phyloP scores from a whole-genome alignment of 1,140 invertebrate genomes.

The Uloborus diversus region DNA sequence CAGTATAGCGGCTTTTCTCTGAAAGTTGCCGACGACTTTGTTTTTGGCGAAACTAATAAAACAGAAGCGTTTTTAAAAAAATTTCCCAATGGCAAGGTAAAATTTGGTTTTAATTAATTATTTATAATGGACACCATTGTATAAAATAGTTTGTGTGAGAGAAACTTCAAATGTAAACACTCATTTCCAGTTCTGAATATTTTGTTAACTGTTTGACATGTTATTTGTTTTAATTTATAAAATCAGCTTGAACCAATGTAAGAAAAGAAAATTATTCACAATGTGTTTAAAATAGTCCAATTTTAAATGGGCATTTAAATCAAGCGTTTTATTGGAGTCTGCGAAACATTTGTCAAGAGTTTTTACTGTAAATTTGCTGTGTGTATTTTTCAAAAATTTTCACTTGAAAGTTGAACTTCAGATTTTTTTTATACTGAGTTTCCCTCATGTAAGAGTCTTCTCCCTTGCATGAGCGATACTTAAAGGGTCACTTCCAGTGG shows the following conservation, averaged over 20 bases:
- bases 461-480: not conserved
- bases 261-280: not conserved
- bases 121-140: not conserved
- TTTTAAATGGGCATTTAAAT: not conserved
- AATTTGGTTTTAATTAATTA: too few species aligned
- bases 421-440: not conserved
- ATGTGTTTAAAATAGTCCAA: not conserved
- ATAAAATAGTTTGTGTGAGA: too few species aligned
- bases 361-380: too few species aligned
- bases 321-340: not conserved
- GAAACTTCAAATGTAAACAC: too few species aligned
- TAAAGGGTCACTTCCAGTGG: not conserved
- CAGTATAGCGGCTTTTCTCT: conserved; percentile 90
- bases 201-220: too few species aligned
- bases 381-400: not conserved
- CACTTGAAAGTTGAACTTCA: not conserved
- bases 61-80: conserved; percentile 86
- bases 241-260: not conserved
- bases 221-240: too few species aligned
- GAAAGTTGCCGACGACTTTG: conserved; percentile 77
- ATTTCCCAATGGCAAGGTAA: conserved; percentile 93
- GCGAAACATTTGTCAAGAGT: too few species aligned
- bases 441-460: not conserved
- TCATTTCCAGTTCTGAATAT: too few species aligned
- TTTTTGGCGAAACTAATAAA: conserved; percentile 94